Evolutionary conservation across 1,140 invertebrate genomes (phyloP).

Genomic region (Drosophila kepulauana): DNA sequence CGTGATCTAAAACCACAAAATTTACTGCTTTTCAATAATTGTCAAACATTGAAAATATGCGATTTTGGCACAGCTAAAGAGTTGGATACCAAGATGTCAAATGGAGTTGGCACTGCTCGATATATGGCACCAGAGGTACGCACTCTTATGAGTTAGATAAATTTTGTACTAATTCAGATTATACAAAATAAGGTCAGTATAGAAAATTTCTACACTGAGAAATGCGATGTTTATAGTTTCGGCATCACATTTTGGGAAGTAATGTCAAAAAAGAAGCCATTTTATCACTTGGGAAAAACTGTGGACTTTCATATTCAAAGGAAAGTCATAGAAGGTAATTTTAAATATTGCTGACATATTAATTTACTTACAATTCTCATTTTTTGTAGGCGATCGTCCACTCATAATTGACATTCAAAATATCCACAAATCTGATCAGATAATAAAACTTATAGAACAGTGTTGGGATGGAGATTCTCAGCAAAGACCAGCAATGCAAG

Average conservation of each 20-base stretch:
- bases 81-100: not conserved
- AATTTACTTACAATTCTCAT: not conserved
- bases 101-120: not conserved
- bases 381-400: not conserved
- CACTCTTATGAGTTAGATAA: not conserved
- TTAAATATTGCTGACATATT: not conserved
- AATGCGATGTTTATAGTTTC: slow-evolving; percentile 23
- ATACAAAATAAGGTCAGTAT: not conserved
- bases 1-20: slow-evolving; percentile 15
- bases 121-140: slow-evolving; percentile 29
- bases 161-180: not conserved
- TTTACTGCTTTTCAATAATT: not conserved
- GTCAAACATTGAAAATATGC: slow-evolving; percentile 14
- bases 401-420: not conserved
- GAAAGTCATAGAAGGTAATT: not conserved
- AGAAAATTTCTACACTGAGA: not conserved
- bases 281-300: not conserved
- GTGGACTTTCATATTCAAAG: not conserved
- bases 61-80: slow-evolving; percentile 7
- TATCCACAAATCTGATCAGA: not conserved
- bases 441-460: not conserved
- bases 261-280: slow-evolving; percentile 6
- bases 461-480: not conserved
- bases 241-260: slow-evolving; percentile 19
- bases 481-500: not conserved